Base-by-base conservation (phyloP, 2,113 vertebrate genomes). In the Scophthalmus maximus region DNA sequence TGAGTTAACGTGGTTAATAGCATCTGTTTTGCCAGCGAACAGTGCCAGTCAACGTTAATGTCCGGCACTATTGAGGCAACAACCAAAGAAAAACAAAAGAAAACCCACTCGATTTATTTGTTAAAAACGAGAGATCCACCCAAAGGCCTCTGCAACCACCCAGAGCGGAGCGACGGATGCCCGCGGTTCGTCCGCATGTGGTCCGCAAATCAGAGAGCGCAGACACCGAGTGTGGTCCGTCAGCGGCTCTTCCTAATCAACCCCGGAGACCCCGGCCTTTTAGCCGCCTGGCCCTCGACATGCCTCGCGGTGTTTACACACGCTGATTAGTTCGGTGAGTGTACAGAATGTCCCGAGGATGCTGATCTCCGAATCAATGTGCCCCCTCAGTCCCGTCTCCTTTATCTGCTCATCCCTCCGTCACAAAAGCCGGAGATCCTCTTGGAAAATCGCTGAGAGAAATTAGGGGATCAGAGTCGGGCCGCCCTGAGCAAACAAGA, bases 401-500 rank as follows among this genome's bases (percentile, higher is more conserved):
- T 91, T 90, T 87, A 90, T 90, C 79, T 84, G 49, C 38, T 73
- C 63, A 63, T 73, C 67, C 81, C 83, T 77, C 79, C 12, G 65
- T 73, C 90, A 98, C 96, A 97, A 96, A 96, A 93, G 95, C 17
- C 79, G 26, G 68, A 84, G 87, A 89, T 85, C 79, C 86, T 85
- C 85, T 86, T 87, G 89, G 92, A 94, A 92, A 92, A 34, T 34
- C 86, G 91, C 93, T 79, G 93, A 92, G 93, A 93, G 93, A 96
- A 96, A 95, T 96, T 95, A 91, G 92, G 91, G 95, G 95, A 96
- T 95, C 95, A 90, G 95, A 95, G 90, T 71, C 88, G 91, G n/a
- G 90, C 94, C 94, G 88, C 95, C 93, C 94, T 94, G 92, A 93
- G 96, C 95, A 97, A 98, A 97, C 96, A 98, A n/a, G 90, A 92